A percentile compares a stretch with the other conserved stretches of the same genome.
phyloP scores from a whole-genome alignment of 2,113 vertebrate species.

The Vidua macroura region DNA sequence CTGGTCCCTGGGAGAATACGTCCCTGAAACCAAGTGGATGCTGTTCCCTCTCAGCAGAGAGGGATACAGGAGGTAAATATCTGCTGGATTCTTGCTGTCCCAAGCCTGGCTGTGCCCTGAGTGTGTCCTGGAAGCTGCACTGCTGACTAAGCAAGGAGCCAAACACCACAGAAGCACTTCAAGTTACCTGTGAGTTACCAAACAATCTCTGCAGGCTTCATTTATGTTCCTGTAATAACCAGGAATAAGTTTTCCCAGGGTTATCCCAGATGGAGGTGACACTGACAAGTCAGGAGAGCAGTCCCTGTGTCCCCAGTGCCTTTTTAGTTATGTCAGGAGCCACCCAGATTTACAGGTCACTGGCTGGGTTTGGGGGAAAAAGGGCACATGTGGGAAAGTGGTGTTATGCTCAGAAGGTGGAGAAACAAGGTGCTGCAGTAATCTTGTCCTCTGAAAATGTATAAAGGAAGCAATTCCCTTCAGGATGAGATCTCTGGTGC shows the following conservation, averaged over 20 bases:
- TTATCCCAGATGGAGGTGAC: background rate
- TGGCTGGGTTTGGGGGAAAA: background rate
- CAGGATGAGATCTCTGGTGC: background rate
- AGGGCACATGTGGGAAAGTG: rapidly evolving
- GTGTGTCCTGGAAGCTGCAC: background rate
- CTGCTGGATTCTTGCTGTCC: background rate
- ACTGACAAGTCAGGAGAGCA: background rate
- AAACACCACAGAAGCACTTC: background rate
- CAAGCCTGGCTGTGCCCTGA: background rate
- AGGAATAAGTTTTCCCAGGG: background rate
- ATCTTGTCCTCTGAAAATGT: background rate
- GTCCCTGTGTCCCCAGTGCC: background rate
- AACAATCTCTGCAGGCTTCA: background rate
- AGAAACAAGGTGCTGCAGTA: background rate
- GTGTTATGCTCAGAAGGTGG: background rate
- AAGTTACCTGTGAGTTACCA: background rate
- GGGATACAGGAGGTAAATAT: background rate
- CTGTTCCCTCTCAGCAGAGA: background rate
- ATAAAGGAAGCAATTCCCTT: background rate
- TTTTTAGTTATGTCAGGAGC: background rate
- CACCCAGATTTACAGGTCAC: background rate
- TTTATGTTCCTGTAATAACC: background rate
- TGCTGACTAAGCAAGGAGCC: background rate
- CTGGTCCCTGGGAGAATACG: background rate
- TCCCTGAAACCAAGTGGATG: background rate